A percentile compares a stretch with the other conserved stretches of the same genome.
Evolutionary conservation across 2,888 invertebrate genomes (phyloP).

Genomic region (Tricholauxania praeusta): DNA sequence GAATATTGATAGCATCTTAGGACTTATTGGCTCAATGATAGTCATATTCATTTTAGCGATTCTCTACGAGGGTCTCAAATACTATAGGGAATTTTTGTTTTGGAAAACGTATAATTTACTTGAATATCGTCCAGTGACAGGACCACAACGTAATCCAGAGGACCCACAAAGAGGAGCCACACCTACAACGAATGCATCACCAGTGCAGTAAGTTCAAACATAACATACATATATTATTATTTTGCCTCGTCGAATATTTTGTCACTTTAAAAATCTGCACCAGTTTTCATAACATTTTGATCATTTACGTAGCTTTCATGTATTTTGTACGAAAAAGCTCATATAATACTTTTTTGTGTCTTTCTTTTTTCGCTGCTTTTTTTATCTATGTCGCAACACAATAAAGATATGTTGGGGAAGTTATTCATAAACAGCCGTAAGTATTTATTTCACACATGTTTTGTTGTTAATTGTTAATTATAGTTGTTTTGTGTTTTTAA

Average conservation of each 20-base stretch:
- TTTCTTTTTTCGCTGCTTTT: slow-evolving; percentile 34
- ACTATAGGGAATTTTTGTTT: slow-evolving; percentile 81
- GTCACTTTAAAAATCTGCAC: not conserved
- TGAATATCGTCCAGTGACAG: slow-evolving; percentile 87
- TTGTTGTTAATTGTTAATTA: slow-evolving; percentile 1
- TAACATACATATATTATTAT: slow-evolving; percentile 12
- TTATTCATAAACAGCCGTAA: slow-evolving; percentile 81
- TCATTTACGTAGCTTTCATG: slow-evolving; percentile 32
- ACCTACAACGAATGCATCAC: slow-evolving; percentile 68
- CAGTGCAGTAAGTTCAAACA: slow-evolving; percentile 79
- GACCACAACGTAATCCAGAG: slow-evolving; percentile 70
- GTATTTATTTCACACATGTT: slow-evolving; percentile 61
- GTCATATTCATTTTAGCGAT: slow-evolving; percentile 93
- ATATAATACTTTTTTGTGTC: slow-evolving; percentile 39
- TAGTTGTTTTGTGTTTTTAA: slow-evolving; percentile 3
- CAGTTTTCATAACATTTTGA: no score
- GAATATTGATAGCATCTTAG: slow-evolving; percentile 80
- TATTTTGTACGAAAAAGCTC: slow-evolving; percentile 20
- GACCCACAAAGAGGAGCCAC: slow-evolving; percentile 76
- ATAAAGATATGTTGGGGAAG: slow-evolving; percentile 77
- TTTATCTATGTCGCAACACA: slow-evolving; percentile 36
- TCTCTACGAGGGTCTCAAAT: slow-evolving; percentile 89
- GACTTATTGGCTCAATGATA: slow-evolving; percentile 89
- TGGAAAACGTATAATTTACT: slow-evolving; percentile 89
- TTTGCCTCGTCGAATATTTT: not conserved